Base-by-base conservation (phyloP, 2,797 vertebrate genomes). In the Xiphorhynchus erythropygius region DNA sequence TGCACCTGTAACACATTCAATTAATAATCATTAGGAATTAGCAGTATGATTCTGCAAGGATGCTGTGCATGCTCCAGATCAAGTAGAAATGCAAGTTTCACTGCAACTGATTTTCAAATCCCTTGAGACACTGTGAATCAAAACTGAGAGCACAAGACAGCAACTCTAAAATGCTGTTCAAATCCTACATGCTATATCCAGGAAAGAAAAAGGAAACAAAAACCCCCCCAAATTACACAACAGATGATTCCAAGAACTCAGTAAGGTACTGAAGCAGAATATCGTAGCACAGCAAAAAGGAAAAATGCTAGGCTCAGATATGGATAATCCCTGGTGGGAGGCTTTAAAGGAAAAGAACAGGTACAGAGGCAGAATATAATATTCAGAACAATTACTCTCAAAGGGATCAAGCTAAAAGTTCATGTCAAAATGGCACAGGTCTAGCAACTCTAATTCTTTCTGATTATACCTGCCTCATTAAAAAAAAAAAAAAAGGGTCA, bases 181-280 rank as follows among this genome's bases (percentile, higher is more conserved):
- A 50, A 65, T 27, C 18, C 30, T 44, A 57, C 2, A 4, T 6
- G 11, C 27, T 24, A 87, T 25, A 18, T 25, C 13, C 37, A 74
- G 50, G 30, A 56, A 81, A 82, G 4, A 64, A 78, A 91, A 78
- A 37, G 3, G 5, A 63, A 10, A 1, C 32, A 46, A 64, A 62
- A 3, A 0, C 57, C 1, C 13, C 32, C 13, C 39, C 27, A 13
- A 53, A 59, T 9, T 24, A 37, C 62, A 3, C 0, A 32, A 42
- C 18, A 19, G 56, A 82, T n/a, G 19, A 76, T 56, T 1, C 22
- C 14, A 55, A 80, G 33, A 90, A 62, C 33, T 87, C 62, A 63
- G 33, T 33, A 62, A 82, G 25, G 11, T 32, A 56, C 53, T 41
- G 41, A 87, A 53, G 30, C 13, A 83, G 28, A 73, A 28, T 69